Conservation (phyloP, 1,140 invertebrate species). For the Eumaeus atala region DNA sequence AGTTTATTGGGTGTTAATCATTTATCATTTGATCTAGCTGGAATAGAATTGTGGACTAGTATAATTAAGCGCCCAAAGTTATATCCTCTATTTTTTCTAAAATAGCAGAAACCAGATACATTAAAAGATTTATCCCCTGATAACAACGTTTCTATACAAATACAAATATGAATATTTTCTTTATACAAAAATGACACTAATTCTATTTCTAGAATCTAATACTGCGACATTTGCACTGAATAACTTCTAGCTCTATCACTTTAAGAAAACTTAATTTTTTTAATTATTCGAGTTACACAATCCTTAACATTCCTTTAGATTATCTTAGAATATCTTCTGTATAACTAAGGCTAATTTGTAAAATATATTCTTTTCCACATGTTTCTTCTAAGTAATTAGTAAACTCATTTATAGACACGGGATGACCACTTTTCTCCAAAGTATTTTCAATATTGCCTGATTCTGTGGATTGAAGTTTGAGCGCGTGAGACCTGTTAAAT, state of each 20-base stretch:
- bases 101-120: too few relatives aligned
- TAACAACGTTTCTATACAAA: slow-evolving; percentile 3
- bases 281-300: too few relatives aligned
- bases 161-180: too few relatives aligned
- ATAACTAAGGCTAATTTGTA: slow-evolving; percentile 2
- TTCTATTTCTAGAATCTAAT: neutral
- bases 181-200: neutral
- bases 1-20: too few relatives aligned
- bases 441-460: too few relatives aligned
- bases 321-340: slow-evolving; percentile 1
- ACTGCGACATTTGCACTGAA: slow-evolving; percentile 5
- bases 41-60: too few relatives aligned
- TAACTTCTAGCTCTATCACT: too few relatives aligned
- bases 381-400: slow-evolving; percentile 2
- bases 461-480: too few relatives aligned
- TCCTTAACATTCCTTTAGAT: neutral
- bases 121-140: neutral
- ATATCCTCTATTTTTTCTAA: neutral
- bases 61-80: neutral
- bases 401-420: neutral
- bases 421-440: too few relatives aligned
- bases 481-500: too few relatives aligned
- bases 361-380: slow-evolving; percentile 2
- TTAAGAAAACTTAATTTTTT: too few relatives aligned
- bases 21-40: too few relatives aligned